Percentiles rank a stretch among this genome's conserved stretches.
These are phyloP conservation scores for Parnassius glacialis DNA, from an alignment of 2,888 invertebrate species.

Conservation along the genomic window DNA sequence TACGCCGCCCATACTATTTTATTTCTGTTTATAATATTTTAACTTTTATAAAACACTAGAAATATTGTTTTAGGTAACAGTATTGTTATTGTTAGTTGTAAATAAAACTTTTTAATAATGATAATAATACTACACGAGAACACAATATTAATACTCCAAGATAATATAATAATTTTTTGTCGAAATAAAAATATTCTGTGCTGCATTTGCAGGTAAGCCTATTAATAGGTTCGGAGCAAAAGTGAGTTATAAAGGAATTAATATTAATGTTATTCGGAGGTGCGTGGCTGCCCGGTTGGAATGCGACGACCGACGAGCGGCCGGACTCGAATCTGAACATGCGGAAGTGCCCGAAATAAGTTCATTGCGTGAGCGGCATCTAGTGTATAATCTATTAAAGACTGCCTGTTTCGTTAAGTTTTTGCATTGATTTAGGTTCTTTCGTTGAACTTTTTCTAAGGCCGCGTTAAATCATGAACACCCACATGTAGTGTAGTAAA, in stretches of 20 bases:
- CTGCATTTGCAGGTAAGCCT: constrained; percentile 2
- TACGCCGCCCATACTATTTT: too few relatives aligned
- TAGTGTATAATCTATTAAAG: constrained; percentile 28
- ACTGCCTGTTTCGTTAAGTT: constrained; percentile 10
- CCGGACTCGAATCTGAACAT: constrained; percentile 61
- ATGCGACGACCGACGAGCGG: constrained; percentile 51
- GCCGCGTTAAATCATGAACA: too few relatives aligned
- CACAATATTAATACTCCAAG: too few relatives aligned
- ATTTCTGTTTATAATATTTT: too few relatives aligned
- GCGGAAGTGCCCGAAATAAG: constrained; percentile 77
- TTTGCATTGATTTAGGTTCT: constrained; percentile 10
- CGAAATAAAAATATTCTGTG: too few relatives aligned
- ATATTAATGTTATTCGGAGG: constrained; percentile 29
- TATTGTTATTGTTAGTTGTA: too few relatives aligned
- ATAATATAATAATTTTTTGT: too few relatives aligned
- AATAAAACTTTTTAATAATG: too few relatives aligned
- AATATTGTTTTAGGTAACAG: not conserved
- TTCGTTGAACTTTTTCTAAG: not conserved
- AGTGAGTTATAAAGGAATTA: constrained; percentile 31
- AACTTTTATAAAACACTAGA: too few relatives aligned
- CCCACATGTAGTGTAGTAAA: too few relatives aligned
- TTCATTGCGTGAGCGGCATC: constrained; percentile 53
- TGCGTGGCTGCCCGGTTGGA: constrained; percentile 47
- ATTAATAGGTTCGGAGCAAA: constrained; percentile 25
- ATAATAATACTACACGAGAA: too few relatives aligned